phyloP scores from a whole-genome alignment of 1,140 invertebrate genomes.

The Tribolium castaneum region DNA sequence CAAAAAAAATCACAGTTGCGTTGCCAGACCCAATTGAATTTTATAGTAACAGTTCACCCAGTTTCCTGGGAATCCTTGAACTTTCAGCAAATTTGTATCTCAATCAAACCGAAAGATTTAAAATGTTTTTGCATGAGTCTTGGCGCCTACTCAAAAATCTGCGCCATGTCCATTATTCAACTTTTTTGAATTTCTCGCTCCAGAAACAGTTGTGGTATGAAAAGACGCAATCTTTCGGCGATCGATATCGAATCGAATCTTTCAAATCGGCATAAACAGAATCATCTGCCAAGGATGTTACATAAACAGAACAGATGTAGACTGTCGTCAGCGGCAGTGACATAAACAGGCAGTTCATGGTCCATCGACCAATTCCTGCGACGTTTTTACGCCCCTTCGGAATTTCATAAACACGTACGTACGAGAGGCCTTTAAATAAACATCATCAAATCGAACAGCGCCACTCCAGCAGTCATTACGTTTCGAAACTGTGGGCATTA shows the following conservation, averaged over 20 bases:
- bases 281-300: constrained; percentile 42
- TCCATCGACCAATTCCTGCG: constrained; percentile 21
- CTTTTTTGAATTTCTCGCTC: neutral
- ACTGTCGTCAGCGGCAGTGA: constrained; percentile 36
- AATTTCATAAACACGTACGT: constrained; percentile 11
- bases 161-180: neutral
- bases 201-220: neutral
- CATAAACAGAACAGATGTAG: constrained; percentile 38
- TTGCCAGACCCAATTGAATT: neutral
- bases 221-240: neutral
- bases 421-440: neutral
- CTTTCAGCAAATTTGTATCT: neutral
- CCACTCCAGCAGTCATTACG: neutral
- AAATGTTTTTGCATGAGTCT: neutral
- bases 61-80: constrained; percentile 15
- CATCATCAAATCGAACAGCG: neutral
- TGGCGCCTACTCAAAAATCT: neutral
- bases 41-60: neutral
- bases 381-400: neutral
- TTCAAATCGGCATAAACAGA: constrained; percentile 38
- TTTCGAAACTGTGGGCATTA: neutral
- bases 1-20: neutral
- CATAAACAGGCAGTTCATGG: constrained; percentile 37
- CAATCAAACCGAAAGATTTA: neutral
- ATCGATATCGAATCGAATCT: constrained; percentile 17